A percentile compares a stretch with the other conserved stretches of the same genome.
Evolutionary conservation across 2,888 invertebrate genomes (phyloP).

Genomic region (Lumbricus terrestris): DNA sequence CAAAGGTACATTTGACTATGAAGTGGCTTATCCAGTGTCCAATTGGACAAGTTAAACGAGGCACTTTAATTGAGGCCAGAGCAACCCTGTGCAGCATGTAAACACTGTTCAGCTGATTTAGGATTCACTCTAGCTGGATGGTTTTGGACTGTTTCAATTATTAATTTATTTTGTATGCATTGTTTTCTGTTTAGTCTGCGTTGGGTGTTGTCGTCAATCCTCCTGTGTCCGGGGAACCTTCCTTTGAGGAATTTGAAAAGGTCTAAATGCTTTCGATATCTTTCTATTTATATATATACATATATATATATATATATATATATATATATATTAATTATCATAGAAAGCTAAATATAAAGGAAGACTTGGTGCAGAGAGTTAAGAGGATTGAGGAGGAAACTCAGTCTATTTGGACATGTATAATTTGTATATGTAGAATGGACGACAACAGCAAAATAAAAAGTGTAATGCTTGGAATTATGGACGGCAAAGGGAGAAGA

Average conservation of each 20-base stretch:
- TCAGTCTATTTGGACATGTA: too few species aligned
- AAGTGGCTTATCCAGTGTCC: background rate
- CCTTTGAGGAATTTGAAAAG: conserved; percentile 73
- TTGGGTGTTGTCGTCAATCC: conserved; percentile 89
- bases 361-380: too few species aligned
- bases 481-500: too few species aligned
- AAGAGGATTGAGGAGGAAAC: too few species aligned
- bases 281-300: too few species aligned
- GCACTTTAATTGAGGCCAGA: background rate
- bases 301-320: too few species aligned
- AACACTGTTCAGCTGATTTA: background rate
- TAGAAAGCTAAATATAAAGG: too few species aligned
- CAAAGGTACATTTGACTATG: background rate
- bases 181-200: conserved; percentile 62
- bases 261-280: conserved; percentile 42
- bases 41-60: background rate
- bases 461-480: too few species aligned
- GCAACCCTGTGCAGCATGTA: background rate
- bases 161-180: background rate
- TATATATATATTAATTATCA: too few species aligned
- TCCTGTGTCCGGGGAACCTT: conserved; percentile 80
- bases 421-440: too few species aligned
- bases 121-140: background rate
- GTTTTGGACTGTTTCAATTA: background rate
- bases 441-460: too few species aligned